A percentile compares a stretch with the other conserved stretches of the same genome.
phyloP scores from a whole-genome alignment of 2,113 vertebrate genomes.

The Ifrita kowaldi region DNA sequence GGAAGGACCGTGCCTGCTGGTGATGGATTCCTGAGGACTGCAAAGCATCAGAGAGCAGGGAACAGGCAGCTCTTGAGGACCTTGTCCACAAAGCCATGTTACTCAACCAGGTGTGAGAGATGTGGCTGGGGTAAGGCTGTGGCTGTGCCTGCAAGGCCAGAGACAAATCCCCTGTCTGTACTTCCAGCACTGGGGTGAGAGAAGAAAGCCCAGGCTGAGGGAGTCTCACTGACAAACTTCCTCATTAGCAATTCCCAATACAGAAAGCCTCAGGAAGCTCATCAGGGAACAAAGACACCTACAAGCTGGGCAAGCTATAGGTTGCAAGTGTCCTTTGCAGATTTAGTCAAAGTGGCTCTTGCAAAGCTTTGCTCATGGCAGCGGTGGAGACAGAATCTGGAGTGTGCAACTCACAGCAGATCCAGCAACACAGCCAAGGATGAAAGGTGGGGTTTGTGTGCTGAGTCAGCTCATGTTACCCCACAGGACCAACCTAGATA shows the following conservation, averaged over 20 bases:
- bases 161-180: not conserved
- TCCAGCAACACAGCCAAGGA: not conserved
- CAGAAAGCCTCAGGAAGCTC: not conserved
- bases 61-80: not conserved
- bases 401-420: not conserved
- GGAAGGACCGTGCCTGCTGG: fast-evolving
- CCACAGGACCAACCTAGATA: not conserved
- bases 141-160: not conserved
- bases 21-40: not conserved
- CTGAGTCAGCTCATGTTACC: not conserved
- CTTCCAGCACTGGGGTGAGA: not conserved
- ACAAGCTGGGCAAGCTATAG: not conserved
- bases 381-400: not conserved
- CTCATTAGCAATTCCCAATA: not conserved
- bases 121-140: not conserved
- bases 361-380: not conserved
- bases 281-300: not conserved
- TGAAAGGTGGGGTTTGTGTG: not conserved
- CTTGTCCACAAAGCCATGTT: not conserved
- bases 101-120: not conserved
- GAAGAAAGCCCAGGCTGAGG: not conserved
- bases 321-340: not conserved
- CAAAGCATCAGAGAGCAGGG: not conserved
- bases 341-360: not conserved
- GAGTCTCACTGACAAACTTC: not conserved